Conservation (phyloP, 1,140 invertebrate species). For the Leptinotarsa defecta region DNA sequence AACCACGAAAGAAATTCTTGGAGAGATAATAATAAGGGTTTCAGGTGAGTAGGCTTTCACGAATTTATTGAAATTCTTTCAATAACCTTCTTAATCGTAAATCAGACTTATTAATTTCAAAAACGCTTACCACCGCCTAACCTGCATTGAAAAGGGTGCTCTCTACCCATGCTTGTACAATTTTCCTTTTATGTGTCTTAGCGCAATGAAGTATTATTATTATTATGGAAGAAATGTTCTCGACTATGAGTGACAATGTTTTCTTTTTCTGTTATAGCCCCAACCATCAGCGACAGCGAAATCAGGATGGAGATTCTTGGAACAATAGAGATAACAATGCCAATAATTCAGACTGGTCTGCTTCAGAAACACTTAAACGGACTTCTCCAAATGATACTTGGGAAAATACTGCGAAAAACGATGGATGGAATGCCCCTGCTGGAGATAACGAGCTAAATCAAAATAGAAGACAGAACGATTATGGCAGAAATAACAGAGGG, state of each 20-base stretch:
- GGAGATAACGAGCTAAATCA: background rate
- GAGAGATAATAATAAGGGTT: conserved; percentile 46
- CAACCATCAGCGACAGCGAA: conserved; percentile 23
- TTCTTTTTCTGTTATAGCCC: conserved; percentile 6
- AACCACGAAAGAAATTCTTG: conserved; percentile 38
- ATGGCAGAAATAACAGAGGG: conserved; percentile 21
- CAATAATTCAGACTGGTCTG: conserved; percentile 16
- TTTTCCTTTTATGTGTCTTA: too few species aligned
- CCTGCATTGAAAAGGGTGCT: too few species aligned
- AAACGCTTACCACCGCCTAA: too few species aligned
- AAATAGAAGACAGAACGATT: conserved; percentile 26
- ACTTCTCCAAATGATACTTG: background rate
- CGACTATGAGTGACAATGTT: too few species aligned
- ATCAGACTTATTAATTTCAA: too few species aligned
- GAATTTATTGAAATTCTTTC: too few species aligned
- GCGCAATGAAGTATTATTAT: too few species aligned
- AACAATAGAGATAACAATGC: conserved; percentile 16
- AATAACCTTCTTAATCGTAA: too few species aligned
- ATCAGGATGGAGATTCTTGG: conserved; percentile 24
- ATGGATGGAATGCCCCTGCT: conserved; percentile 12
- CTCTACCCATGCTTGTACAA: too few species aligned
- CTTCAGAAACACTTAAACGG: background rate
- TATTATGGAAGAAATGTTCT: too few species aligned
- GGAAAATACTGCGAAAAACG: conserved; percentile 10
- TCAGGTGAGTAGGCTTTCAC: conserved; percentile 34